Percentiles rank a stretch among this genome's conserved stretches.
These are phyloP conservation scores for Tuta absoluta DNA, from an alignment of 2,888 invertebrate species.

Conservation along the genomic window DNA sequence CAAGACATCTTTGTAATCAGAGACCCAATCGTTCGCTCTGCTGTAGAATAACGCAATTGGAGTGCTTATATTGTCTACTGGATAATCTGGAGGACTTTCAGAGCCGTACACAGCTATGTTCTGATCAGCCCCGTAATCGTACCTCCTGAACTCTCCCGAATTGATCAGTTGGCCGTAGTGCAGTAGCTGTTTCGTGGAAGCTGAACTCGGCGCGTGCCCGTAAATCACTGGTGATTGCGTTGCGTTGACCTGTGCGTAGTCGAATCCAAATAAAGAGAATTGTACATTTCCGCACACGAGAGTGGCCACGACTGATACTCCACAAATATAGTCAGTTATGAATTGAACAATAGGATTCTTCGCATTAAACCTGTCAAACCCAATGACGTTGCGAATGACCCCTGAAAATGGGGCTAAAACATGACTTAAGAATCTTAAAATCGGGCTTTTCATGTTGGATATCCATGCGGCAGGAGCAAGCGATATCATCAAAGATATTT, in stretches of 20 bases:
- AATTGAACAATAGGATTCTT: not conserved
- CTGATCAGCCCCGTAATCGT: slow-evolving; percentile 54
- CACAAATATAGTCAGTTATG: not conserved
- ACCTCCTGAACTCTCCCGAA: slow-evolving; percentile 56
- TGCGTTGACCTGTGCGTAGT: slow-evolving; percentile 79
- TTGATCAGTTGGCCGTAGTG: slow-evolving; percentile 78
- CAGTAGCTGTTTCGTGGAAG: slow-evolving; percentile 72
- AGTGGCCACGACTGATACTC: slow-evolving; percentile 49
- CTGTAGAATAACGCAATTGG: slow-evolving; percentile 66
- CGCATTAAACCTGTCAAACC: not conserved
- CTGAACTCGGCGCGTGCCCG: slow-evolving; percentile 78
- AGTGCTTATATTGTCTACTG: slow-evolving; percentile 49
- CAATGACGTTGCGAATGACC: slow-evolving; percentile 16
- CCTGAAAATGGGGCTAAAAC: not conserved
- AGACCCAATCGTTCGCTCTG: slow-evolving; percentile 83
- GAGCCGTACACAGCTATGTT: slow-evolving; percentile 56
- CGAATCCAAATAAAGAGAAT: slow-evolving; percentile 82
- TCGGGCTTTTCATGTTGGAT: slow-evolving; percentile 60
- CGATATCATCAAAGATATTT: slow-evolving; percentile 76
- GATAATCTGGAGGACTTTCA: slow-evolving; percentile 54
- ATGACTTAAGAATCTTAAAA: slow-evolving; percentile 45
- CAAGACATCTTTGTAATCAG: slow-evolving; percentile 80
- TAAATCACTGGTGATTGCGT: slow-evolving; percentile 80
- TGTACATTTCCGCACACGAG: slow-evolving; percentile 81
- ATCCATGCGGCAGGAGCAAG: slow-evolving; percentile 82